Base-by-base conservation (phyloP, 2,797 vertebrate species). In the Hephaestus fuliginosus region DNA sequence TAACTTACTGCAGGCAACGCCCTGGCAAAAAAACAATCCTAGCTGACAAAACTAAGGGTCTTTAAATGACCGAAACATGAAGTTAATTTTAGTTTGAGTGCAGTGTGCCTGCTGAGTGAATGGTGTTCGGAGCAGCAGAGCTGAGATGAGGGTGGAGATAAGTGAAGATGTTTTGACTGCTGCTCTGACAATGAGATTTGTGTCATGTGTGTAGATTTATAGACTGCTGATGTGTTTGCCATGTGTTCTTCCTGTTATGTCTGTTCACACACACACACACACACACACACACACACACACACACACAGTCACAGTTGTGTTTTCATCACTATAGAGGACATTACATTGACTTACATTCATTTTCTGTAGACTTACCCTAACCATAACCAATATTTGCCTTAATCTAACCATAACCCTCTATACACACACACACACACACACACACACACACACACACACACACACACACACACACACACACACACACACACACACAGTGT, bases 221-320 rank as follows among this genome's bases (percentile, higher is more conserved):
- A 39, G 80, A 14, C 63, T 2, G 28, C 75, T 70, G 82, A 86
- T 89, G 64, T 71, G 70, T 84, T 78, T 3, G 10, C 74, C 88
- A 86, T 77, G 71, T 86, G 82, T 57, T 46, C 74, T 68, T 84
- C 81, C 83, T 84, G 81, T 80, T 72, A 56, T 60, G 83, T 66
- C 78, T 43, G 17, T 9, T 13, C 56, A 49, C 46, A 53, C 79
- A 22, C 39, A n/a, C 44, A 48, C 36, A 49, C 55, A 22, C 64
- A 30, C 64, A 43, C 61, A 48, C 62, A 53, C 52, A 33, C 44
- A 48, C 39, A 41, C 62, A 53, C 61, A n/a, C 67, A 3, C 48
- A n/a, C 66, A 62, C 30, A 33, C 30, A 33, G 30, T 33, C 30
- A 33, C 30, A 25, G 25, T 25, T 25, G 25, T 25, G 25, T 25